Conservation (phyloP, 2,888 invertebrate genomes). For the Idaea dimidiata region DNA sequence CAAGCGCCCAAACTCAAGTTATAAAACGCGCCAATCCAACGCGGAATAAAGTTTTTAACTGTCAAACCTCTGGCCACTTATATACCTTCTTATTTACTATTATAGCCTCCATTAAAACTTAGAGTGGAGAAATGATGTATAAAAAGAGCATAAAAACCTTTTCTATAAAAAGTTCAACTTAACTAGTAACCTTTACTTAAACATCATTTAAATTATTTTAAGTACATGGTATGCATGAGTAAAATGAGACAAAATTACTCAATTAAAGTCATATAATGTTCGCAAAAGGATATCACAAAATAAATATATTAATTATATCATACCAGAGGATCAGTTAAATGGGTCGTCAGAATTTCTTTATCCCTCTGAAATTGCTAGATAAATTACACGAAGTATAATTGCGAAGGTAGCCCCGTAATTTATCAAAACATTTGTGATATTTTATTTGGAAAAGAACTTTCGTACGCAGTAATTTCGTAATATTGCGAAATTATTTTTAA, state of each 20-base stretch:
- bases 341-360: background rate
- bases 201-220: too few species aligned
- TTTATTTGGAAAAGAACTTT: background rate
- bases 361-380: background rate
- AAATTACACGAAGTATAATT: constrained; percentile 1
- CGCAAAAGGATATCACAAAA: background rate
- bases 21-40: too few species aligned
- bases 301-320: background rate
- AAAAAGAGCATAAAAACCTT: too few species aligned
- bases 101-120: too few species aligned
- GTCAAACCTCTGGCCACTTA: too few species aligned
- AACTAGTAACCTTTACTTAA: too few species aligned
- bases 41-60: too few species aligned
- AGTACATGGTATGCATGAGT: too few species aligned
- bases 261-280: background rate
- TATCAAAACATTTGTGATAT: background rate
- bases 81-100: too few species aligned
- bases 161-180: too few species aligned
- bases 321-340: background rate
- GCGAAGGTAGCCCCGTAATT: background rate
- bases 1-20: too few species aligned
- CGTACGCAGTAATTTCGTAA: background rate
- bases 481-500: background rate
- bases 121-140: too few species aligned
- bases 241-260: background rate